These are phyloP conservation scores for Artibeus lituratus DNA, from an alignment of 2,797 vertebrate genomes.

Conservation along the genomic window DNA sequence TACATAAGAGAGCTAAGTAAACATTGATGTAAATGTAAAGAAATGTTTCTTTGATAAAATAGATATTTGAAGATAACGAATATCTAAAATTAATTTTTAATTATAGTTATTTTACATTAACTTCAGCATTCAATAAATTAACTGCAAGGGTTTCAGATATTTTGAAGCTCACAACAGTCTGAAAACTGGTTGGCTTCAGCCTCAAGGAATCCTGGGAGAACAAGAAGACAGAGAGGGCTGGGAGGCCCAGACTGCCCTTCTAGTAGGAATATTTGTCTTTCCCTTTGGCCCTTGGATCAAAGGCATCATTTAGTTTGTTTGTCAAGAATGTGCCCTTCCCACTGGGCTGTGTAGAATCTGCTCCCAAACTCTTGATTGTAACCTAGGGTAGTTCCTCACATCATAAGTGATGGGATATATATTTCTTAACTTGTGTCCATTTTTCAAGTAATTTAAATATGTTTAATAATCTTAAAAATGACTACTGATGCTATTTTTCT, in stretches of 20 bases:
- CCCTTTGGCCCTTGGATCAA: neutral
- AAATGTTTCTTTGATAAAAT: neutral
- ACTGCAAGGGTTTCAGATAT: neutral
- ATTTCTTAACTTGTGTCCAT: neutral
- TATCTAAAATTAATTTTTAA: neutral
- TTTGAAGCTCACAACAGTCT: neutral
- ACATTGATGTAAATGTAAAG: neutral
- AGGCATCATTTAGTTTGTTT: neutral
- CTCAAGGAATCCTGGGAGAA: neutral
- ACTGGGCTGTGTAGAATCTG: neutral
- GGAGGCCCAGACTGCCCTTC: neutral
- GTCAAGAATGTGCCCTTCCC: neutral
- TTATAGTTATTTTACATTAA: neutral
- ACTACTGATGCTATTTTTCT: neutral
- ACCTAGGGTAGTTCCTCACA: neutral
- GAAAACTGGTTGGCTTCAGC: neutral
- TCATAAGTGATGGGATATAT: no score
- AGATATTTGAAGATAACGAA: neutral
- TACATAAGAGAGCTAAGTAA: neutral
- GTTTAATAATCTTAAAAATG: neutral
- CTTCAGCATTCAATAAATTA: neutral
- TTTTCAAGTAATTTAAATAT: neutral
- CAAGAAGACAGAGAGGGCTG: neutral
- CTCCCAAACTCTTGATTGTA: neutral
- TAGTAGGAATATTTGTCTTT: neutral